These are phyloP conservation scores for Synanthedon myopaeformis DNA, from an alignment of 2,888 invertebrate genomes.

Conservation along the genomic window DNA sequence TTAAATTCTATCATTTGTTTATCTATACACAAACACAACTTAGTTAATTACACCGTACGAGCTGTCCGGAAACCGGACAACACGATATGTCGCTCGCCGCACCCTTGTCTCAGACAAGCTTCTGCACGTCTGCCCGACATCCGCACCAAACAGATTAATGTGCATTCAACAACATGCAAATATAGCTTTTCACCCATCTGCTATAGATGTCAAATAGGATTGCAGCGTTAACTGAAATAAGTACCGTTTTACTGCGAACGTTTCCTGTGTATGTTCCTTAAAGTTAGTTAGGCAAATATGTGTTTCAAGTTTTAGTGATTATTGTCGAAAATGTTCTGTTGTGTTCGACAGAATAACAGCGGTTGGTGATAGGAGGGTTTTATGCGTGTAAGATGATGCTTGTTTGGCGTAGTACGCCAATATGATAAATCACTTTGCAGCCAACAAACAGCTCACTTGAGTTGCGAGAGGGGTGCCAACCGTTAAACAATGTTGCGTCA, in stretches of 20 bases:
- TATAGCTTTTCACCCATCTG: background rate
- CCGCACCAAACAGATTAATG: background rate
- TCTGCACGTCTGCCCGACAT: slow-evolving; percentile 23
- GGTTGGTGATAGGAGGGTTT: slow-evolving; percentile 52
- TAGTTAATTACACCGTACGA: slow-evolving; percentile 58
- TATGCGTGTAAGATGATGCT: slow-evolving; percentile 69
- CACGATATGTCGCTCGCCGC: slow-evolving; percentile 51
- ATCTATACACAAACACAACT: slow-evolving; percentile 33
- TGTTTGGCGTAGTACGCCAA: slow-evolving; percentile 59
- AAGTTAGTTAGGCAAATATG: slow-evolving; percentile 43
- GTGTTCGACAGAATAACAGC: slow-evolving; percentile 24
- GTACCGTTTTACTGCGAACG: background rate
- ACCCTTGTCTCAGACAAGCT: slow-evolving; percentile 59
- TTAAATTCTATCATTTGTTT: slow-evolving; percentile 11
- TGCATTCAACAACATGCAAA: background rate
- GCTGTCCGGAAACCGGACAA: slow-evolving; percentile 66
- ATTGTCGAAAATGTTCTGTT: slow-evolving; percentile 56
- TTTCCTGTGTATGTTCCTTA: background rate
- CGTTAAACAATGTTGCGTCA: slow-evolving; percentile 49
- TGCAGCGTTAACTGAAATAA: background rate
- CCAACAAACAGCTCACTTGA: slow-evolving; percentile 57
- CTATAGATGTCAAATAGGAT: background rate
- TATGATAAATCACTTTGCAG: slow-evolving; percentile 69
- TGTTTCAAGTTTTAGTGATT: slow-evolving; percentile 47
- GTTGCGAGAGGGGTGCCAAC: slow-evolving; percentile 43